Conservation (phyloP, 2,888 invertebrate species). For the Hydraecia micacea region DNA sequence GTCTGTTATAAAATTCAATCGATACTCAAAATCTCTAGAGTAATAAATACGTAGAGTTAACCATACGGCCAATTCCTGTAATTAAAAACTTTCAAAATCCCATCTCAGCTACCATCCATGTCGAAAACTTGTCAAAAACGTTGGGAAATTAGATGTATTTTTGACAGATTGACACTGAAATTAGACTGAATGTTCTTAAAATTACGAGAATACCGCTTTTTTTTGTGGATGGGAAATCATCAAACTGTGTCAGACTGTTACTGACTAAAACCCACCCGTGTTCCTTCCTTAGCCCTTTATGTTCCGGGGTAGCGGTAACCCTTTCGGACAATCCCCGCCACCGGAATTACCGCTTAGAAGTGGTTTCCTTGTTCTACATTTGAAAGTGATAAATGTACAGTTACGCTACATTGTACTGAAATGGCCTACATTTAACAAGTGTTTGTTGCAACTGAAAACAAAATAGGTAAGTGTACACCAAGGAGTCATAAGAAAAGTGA, state of each 20-base stretch:
- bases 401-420: slow-evolving; percentile 35
- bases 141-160: background rate
- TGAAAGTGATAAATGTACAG: slow-evolving; percentile 36
- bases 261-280: too few relatives aligned
- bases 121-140: background rate
- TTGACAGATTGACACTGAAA: background rate
- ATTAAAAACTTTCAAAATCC: too few relatives aligned
- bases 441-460: slow-evolving; percentile 25
- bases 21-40: slow-evolving; percentile 24
- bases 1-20: slow-evolving; percentile 35
- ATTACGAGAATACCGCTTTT: too few relatives aligned
- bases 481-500: slow-evolving; percentile 6
- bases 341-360: slow-evolving; percentile 9
- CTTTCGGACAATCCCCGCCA: too few relatives aligned
- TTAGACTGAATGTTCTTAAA: too few relatives aligned
- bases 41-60: slow-evolving; percentile 22
- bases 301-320: too few relatives aligned
- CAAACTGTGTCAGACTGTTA: too few relatives aligned
- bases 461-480: slow-evolving; percentile 31
- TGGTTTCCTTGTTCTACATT: slow-evolving; percentile 49
- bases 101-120: background rate
- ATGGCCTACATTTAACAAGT: slow-evolving; percentile 49
- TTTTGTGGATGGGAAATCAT: too few relatives aligned
- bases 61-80: background rate
- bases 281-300: too few relatives aligned